Conservation (phyloP, 2,888 invertebrate species). For the Gryllus longicercus region DNA sequence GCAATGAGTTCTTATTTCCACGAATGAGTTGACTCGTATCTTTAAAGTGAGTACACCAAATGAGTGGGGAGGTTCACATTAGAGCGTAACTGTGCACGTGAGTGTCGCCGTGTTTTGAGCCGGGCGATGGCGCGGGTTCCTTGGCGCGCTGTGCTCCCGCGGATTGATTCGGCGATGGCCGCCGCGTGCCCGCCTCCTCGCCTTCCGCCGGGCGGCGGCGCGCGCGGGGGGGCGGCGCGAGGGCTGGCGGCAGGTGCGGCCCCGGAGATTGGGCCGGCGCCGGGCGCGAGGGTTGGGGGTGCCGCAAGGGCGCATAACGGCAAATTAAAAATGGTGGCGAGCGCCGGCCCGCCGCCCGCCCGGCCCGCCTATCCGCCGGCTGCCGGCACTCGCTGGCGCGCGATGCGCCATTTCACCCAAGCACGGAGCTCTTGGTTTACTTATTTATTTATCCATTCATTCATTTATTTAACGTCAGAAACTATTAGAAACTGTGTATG, state of each 20-base stretch:
- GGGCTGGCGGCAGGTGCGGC: constrained; percentile 25
- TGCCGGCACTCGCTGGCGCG: not conserved
- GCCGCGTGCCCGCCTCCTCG: not conserved
- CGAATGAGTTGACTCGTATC: too few species aligned
- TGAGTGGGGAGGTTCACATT: too few species aligned
- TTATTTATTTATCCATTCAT: too few species aligned
- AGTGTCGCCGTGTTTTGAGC: too few species aligned
- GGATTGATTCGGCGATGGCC: not conserved
- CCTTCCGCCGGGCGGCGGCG: not conserved
- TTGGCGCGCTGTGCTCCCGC: too few species aligned
- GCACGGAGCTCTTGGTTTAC: too few species aligned
- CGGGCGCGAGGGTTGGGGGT: constrained; percentile 6
- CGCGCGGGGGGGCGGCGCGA: not conserved
- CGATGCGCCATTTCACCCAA: not conserved
- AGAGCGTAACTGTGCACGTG: too few species aligned
- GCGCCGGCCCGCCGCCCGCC: not conserved
- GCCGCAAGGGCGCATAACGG: not conserved
- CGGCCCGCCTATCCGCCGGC: not conserved
- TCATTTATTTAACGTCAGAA: too few species aligned
- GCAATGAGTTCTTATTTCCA: too few species aligned
- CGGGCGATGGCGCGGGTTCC: too few species aligned
- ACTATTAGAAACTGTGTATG: too few species aligned
- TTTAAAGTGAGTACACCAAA: too few species aligned
- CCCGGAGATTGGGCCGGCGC: constrained; percentile 31
- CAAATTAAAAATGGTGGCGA: not conserved